Evolutionary conservation across 2,888 invertebrate genomes (phyloP).

Genomic region (Xestobium rufovillosum): DNA sequence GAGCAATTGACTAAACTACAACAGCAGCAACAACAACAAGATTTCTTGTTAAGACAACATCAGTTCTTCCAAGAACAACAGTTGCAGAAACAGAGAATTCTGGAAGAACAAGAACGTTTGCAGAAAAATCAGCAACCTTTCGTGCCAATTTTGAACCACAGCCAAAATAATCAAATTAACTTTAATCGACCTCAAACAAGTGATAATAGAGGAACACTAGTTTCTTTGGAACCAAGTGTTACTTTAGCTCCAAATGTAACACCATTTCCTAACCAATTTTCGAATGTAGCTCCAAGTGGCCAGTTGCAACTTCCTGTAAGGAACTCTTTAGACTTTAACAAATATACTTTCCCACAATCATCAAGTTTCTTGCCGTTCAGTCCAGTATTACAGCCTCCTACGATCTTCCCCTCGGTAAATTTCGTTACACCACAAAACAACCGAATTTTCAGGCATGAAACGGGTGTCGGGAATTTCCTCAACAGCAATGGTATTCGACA

Average conservation of each 20-base stretch:
- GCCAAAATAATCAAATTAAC: conserved; percentile 26
- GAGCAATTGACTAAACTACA: conserved; percentile 54
- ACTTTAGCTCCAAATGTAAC: conserved; percentile 35
- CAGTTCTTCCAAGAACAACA: conserved; percentile 53
- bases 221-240: conserved; percentile 50
- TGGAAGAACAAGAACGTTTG: conserved; percentile 34
- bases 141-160: conserved; percentile 24
- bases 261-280: conserved; percentile 13
- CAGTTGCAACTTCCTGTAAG: conserved; percentile 40
- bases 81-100: conserved; percentile 32
- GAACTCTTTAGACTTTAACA: conserved; percentile 33
- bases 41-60: conserved; percentile 58
- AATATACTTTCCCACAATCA: conserved; percentile 24
- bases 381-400: conserved; percentile 11
- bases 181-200: conserved; percentile 30
- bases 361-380: conserved; percentile 21
- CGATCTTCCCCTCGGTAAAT: conserved; percentile 2
- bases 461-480: conserved; percentile 34
- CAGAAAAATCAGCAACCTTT: conserved; percentile 39
- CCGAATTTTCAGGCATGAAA: conserved; percentile 39
- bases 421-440: conserved; percentile 27
- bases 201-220: conserved; percentile 20
- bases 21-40: conserved; percentile 59
- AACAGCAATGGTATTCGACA: conserved; percentile 22
- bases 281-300: conserved; percentile 37